phyloP scores from a whole-genome alignment of 2,113 vertebrate genomes.

The Anarrhichthys ocellatus region DNA sequence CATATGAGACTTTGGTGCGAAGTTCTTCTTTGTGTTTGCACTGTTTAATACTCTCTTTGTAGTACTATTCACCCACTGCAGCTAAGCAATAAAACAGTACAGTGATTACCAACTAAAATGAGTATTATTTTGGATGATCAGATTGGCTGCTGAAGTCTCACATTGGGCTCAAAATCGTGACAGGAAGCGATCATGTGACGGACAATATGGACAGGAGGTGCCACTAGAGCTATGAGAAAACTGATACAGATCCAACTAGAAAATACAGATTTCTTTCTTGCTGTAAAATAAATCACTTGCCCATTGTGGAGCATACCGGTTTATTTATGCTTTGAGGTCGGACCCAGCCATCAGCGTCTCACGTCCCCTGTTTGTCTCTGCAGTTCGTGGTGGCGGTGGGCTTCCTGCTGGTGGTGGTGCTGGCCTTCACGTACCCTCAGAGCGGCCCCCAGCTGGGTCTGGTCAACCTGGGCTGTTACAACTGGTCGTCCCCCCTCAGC shows the following conservation, averaged over 20 bases:
- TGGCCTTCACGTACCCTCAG: conserved; percentile 89
- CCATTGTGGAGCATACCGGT: no score
- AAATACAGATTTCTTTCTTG: neutral
- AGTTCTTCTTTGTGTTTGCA: neutral
- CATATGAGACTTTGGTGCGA: neutral
- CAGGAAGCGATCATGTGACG: neutral
- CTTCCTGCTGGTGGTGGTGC: conserved; percentile 86
- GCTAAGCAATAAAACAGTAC: neutral
- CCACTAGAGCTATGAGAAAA: neutral
- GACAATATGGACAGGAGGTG: neutral
- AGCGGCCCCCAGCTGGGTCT: conserved; percentile 83
- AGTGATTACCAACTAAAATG: neutral
- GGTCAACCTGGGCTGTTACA: conserved; percentile 83
- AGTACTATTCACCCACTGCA: neutral
- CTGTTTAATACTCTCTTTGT: neutral
- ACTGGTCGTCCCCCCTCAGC: conserved; percentile 89
- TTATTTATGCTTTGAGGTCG: neutral
- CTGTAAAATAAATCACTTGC: neutral
- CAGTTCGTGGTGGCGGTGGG: conserved; percentile 88
- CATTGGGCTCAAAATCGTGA: neutral
- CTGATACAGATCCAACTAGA: neutral
- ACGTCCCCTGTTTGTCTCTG: conserved; percentile 29
- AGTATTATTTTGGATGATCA: neutral
- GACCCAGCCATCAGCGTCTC: neutral
- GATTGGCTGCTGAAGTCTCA: neutral